Evolutionary conservation across 37 sponge, comb jelly and placozoan species (phyloP), one percentile per base, ranked within the genome.

Genomic region (Cliona cf. orientalis): DNA sequence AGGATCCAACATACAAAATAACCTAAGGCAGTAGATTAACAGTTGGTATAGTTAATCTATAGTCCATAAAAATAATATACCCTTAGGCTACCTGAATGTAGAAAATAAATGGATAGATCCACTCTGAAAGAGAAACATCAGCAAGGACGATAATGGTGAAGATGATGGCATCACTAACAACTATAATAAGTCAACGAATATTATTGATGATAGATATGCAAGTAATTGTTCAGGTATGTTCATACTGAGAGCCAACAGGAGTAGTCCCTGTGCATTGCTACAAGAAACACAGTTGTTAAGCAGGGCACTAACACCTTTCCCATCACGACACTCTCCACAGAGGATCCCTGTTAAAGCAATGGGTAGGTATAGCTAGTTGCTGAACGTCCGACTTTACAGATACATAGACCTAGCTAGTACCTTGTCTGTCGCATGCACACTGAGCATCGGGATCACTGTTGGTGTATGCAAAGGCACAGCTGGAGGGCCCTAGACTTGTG

Each of bases 301-400:
- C 14, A 92, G 71, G 40, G 69, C 80, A 62, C 80, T 92, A 37
- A 87, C 71, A 4, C 92, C 84, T 32, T 40, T 32, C 3, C 88
- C 80, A 2, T 87, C 84, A 12, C 31, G 41, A 37, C 92, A 92
- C 17, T 72, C 46, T 0, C 92, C 92, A 87, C 92, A 92, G 37
- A 92, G 74, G 5, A 84, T 69, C 58, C 92, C 92, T 92, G 75
- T n/a, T n/a, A n/a, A n/a, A n/a, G n/a, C n/a, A n/a, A n/a, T n/a
- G n/a, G n/a, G n/a, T n/a, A n/a, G n/a, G n/a, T n/a, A n/a, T n/a
- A n/a, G n/a, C n/a, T n/a, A n/a, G n/a, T n/a, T n/a, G n/a, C n/a
- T n/a, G n/a, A n/a, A n/a, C n/a, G n/a, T n/a, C n/a, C n/a, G n/a
- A n/a, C n/a, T n/a, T n/a, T n/a, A n/a, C n/a, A n/a, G n/a, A n/a